phyloP scores from a whole-genome alignment of 2,113 vertebrate genomes.

The Urocitellus parryii region DNA sequence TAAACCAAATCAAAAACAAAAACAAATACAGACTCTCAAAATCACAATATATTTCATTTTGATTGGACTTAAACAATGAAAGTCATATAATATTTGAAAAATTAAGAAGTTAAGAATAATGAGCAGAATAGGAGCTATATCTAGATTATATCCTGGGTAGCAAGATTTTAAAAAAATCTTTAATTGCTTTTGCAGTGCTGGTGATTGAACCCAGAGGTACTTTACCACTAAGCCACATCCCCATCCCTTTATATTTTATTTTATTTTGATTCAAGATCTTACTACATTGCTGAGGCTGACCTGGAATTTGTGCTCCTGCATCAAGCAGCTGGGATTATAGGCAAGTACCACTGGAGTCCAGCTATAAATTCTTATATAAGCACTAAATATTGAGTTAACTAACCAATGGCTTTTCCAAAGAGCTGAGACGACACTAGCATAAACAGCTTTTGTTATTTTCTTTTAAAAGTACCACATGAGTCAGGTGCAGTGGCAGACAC shows the following conservation, averaged over 20 bases:
- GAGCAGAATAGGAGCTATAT: not conserved
- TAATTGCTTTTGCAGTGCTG: no score
- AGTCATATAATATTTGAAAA: not conserved
- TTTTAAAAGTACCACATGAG: not conserved
- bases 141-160: not conserved
- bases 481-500: no score
- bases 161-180: not conserved
- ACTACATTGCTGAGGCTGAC: no score
- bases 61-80: slow-evolving; percentile 8
- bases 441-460: not conserved
- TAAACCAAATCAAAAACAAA: slow-evolving; percentile 77
- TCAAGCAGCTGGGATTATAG: no score
- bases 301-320: no score
- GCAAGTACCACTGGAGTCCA: no score
- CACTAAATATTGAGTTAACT: not conserved
- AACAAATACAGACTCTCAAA: slow-evolving; percentile 46
- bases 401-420: not conserved
- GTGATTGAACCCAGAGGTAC: no score
- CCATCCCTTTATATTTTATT: no score
- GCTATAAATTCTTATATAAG: not conserved
- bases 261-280: no score
- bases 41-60: not conserved
- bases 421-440: not conserved
- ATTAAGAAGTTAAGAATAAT: not conserved
- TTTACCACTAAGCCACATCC: no score